A percentile compares a stretch with the other conserved stretches of the same genome.
These are phyloP conservation scores for Ceratosolen fusciceps DNA, from an alignment of 1,140 invertebrate genomes.

Conservation along the genomic window DNA sequence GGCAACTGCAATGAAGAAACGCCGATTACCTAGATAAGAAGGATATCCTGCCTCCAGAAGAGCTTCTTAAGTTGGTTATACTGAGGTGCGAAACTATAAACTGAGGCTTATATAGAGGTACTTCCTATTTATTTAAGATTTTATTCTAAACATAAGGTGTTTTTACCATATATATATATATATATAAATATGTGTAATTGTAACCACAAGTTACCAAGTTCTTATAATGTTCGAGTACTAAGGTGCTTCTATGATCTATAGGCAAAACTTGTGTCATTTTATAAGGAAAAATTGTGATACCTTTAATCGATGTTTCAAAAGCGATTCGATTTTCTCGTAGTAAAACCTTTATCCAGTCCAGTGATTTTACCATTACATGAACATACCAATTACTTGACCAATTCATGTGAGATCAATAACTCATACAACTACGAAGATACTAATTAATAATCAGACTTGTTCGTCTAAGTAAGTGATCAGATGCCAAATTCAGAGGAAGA, in stretches of 20 bases:
- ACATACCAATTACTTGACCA: no score
- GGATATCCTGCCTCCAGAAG: neutral
- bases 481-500: conserved; percentile 7
- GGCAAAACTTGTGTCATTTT: neutral
- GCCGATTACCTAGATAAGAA: no score
- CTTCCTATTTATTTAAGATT: neutral
- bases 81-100: neutral
- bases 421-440: no score
- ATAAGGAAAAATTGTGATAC: neutral
- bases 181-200: neutral
- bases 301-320: neutral
- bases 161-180: neutral
- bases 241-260: neutral
- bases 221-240: neutral
- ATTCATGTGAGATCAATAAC: no score
- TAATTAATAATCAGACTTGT: conserved; percentile 5
- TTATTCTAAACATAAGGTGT: neutral
- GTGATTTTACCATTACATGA: neutral
- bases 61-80: neutral
- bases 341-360: neutral
- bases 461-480: neutral
- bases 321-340: neutral
- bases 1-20: no score
- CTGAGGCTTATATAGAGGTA: neutral
- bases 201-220: neutral